Conservation (phyloP, 1,140 invertebrate species). For the Bombus vancouverensis region DNA sequence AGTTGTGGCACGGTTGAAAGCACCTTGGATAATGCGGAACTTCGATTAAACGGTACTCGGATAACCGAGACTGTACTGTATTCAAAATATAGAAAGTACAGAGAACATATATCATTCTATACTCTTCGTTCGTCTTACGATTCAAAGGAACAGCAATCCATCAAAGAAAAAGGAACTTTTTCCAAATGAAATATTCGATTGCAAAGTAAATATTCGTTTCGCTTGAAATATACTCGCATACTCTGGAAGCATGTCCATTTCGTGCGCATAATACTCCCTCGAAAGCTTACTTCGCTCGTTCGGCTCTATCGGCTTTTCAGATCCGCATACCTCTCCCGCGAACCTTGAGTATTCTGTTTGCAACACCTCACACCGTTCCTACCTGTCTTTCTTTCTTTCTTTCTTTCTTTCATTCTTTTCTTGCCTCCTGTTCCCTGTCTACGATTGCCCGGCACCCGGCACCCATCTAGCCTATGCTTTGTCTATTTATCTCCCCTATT, state of each 20-base stretch:
- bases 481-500: slow-evolving; percentile 55
- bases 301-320: slow-evolving; percentile 53
- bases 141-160: neutral
- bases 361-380: slow-evolving; percentile 51
- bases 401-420: slow-evolving; percentile 9
- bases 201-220: neutral
- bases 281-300: slow-evolving; percentile 35
- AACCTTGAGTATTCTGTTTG: slow-evolving; percentile 67
- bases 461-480: neutral
- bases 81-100: too few species aligned
- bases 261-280: slow-evolving; percentile 22
- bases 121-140: neutral
- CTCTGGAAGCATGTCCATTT: neutral
- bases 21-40: too few species aligned
- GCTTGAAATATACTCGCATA: neutral
- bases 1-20: too few species aligned
- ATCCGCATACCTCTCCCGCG: slow-evolving; percentile 69
- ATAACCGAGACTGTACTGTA: too few species aligned
- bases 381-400: slow-evolving; percentile 42
- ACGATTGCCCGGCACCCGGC: neutral
- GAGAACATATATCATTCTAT: neutral
- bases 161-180: neutral
- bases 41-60: too few species aligned
- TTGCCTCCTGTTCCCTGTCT: neutral
- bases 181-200: neutral